Evolutionary conservation across 1,140 invertebrate genomes (phyloP).

Genomic region (Achatina immaculata): DNA sequence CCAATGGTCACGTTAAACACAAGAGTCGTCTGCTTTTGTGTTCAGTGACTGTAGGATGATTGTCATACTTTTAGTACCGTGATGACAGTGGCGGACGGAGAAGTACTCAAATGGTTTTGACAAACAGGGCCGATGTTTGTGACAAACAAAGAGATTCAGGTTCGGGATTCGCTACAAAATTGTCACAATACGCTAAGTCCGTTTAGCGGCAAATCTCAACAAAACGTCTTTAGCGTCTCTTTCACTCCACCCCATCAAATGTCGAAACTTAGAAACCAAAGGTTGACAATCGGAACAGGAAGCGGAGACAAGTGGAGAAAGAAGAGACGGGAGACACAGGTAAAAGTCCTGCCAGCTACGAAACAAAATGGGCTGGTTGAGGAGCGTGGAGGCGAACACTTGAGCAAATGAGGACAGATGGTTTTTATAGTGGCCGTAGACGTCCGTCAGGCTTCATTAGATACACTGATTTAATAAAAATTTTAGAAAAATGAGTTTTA

Average conservation of each 20-base stretch:
- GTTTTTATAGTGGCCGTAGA: not conserved
- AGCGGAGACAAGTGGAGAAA: not conserved
- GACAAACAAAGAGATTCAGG: not conserved
- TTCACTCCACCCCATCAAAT: not conserved
- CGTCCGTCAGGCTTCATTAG: too few species aligned
- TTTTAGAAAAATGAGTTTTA: too few species aligned
- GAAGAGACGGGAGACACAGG: not conserved
- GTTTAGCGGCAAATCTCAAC: not conserved
- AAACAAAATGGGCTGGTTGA: not conserved
- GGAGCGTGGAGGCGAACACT: not conserved
- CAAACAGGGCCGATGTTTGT: not conserved
- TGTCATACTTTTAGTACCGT: not conserved
- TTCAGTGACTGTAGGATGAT: not conserved
- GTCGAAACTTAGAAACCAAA: not conserved
- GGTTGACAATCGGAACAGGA: constrained; percentile 4
- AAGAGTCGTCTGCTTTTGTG: not conserved
- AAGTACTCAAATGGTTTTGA: not conserved
- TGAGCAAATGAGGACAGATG: not conserved
- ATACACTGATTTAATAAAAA: too few species aligned
- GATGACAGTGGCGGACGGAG: not conserved
- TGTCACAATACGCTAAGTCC: not conserved
- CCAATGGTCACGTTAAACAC: not conserved
- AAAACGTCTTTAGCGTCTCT: not conserved
- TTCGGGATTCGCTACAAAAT: not conserved
- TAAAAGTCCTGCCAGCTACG: not conserved